phyloP scores from a whole-genome alignment of 2,113 vertebrate species.

The Potamarius usumacintae region DNA sequence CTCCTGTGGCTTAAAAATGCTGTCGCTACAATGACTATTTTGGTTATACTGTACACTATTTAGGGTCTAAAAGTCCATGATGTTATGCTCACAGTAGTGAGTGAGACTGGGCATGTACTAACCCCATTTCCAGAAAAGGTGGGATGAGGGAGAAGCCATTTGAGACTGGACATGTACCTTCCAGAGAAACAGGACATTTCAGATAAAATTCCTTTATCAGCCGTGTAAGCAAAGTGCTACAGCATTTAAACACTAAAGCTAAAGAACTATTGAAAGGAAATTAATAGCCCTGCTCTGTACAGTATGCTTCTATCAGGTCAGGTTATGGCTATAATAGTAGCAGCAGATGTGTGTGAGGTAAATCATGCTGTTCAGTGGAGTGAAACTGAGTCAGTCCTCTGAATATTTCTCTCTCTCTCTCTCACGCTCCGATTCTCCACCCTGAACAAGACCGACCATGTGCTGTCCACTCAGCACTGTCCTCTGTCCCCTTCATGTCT shows the following conservation, averaged over 20 bases:
- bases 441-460: not conserved
- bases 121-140: no score
- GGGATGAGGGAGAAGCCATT: not conserved
- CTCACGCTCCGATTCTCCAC: constrained; percentile 35
- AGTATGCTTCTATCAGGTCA: not conserved
- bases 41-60: not conserved
- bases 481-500: constrained; percentile 6
- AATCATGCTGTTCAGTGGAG: constrained; percentile 65
- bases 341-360: constrained; percentile 48
- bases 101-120: no score
- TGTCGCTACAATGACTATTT: not conserved
- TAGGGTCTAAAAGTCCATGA: not conserved
- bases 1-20: not conserved
- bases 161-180: not conserved
- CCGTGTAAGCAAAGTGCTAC: not conserved
- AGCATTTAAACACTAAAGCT: not conserved
- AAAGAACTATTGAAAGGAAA: not conserved
- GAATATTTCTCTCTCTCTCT: constrained; percentile 63
- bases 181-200: not conserved
- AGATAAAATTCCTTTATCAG: not conserved
- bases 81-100: not conserved
- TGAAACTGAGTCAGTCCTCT: constrained; percentile 64
- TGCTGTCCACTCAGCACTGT: constrained; percentile 18
- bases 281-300: not conserved
- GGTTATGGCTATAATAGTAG: constrained; percentile 18